phyloP scores from a whole-genome alignment of 1,140 invertebrate genomes.

The Hylyphantes graminicola region DNA sequence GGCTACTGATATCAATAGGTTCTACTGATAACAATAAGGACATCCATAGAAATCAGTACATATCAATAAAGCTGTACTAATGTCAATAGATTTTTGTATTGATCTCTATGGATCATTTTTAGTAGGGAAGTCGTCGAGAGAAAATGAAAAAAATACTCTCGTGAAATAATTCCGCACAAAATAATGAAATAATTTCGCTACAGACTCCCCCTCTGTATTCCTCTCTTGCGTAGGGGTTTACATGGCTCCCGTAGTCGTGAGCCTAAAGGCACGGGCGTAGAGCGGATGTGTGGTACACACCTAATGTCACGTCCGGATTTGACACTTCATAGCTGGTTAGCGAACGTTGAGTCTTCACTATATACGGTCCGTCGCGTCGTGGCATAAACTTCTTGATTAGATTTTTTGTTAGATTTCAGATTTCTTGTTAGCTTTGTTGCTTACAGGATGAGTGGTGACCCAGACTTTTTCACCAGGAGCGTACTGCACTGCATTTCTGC shows the following conservation, averaged over 20 bases:
- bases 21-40: no score
- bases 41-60: no score
- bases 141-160: no score
- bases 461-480: not conserved
- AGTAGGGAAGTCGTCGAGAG: no score
- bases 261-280: not conserved
- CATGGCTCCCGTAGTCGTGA: no score
- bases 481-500: not conserved
- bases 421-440: not conserved
- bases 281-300: not conserved
- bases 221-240: not conserved
- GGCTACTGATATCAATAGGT: no score
- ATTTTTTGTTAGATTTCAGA: not conserved
- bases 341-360: not conserved
- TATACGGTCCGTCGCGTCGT: not conserved
- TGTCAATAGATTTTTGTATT: no score
- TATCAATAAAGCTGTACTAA: no score
- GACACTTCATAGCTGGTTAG: conserved; percentile 10
- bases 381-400: not conserved
- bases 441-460: conserved; percentile 1
- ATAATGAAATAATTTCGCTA: no score
- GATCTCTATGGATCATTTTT: no score
- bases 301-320: not conserved
- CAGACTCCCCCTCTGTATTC: no score
- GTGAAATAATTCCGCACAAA: no score